Base-by-base conservation (phyloP, 2,888 invertebrate genomes). In the Sesia apiformis region DNA sequence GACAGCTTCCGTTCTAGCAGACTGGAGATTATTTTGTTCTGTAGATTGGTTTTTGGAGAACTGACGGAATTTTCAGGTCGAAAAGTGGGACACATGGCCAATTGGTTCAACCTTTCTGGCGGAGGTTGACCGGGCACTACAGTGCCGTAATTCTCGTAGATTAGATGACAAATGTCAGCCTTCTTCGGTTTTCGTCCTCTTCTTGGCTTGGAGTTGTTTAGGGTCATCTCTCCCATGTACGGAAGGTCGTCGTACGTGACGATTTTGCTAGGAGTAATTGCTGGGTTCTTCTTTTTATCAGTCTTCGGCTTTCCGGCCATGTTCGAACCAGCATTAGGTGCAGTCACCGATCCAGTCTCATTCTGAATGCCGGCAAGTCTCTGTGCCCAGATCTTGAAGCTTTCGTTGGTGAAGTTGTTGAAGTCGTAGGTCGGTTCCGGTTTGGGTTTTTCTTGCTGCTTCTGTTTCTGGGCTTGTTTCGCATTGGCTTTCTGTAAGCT, bases 201-300 rank as follows among this genome's bases (percentile, higher is more conserved):
- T 43, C 96, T 84, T 0, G 97, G 97, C 65, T 96, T 95, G 7
- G 94, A 95, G 78, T 97, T 96, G 72, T 96, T 96, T 55, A 97
- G 79, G 0, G 96, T 96, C 90, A 97, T 96, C 76, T 97, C 97
- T 0, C 97, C 97, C 96, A 97, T 97, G 79, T 96, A 97, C 0
- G 97, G 97, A 51, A 97, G 82, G 70, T 97, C 96, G 51, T 95
- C 93, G 72, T 95, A 96, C 51, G 94, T 94, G 63, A 95, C 91
- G 39, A 92, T 90, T 58, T 85, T 78, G 69, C 82, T 80, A 58
- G 90, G 68, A 55, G 85, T 76, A 59, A 86, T 83, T 4, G 84
- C 81, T n/a, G 84, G 82, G 46, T 61, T 70, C 63, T 76, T 88
- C 68, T 80, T 83, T 63, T 76, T 84, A 1, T 84, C 87, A 40